These are phyloP conservation scores for Thereva nobilitata DNA, from an alignment of 2,888 invertebrate genomes.

Conservation along the genomic window DNA sequence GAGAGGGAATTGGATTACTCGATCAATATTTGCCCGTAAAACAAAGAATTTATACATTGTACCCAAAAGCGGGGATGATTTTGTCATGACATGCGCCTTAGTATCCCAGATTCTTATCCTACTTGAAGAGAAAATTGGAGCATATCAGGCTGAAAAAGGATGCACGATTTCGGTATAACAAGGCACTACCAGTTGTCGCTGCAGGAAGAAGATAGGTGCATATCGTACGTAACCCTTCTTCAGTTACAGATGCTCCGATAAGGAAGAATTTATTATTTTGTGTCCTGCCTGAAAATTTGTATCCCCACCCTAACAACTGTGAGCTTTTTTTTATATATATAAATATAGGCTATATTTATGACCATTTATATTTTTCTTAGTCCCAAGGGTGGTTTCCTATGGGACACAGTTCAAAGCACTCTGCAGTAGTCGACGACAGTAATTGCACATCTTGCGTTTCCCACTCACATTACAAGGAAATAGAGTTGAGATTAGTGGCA, in stretches of 20 bases:
- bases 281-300: not conserved
- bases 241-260: conserved; percentile 26
- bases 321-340: not conserved
- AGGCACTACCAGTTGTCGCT: conserved; percentile 15
- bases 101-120: not conserved
- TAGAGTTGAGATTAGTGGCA: too few relatives aligned
- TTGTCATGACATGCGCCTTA: conserved; percentile 15
- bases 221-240: conserved; percentile 11
- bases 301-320: not conserved
- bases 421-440: too few relatives aligned
- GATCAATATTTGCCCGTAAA: conserved; percentile 29
- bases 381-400: too few relatives aligned
- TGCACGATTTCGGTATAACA: not conserved
- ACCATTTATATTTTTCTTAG: too few relatives aligned
- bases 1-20: conserved; percentile 23
- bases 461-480: too few relatives aligned
- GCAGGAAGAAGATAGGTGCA: not conserved
- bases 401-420: too few relatives aligned
- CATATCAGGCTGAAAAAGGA: conserved; percentile 27
- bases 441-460: too few relatives aligned
- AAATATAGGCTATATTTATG: too few relatives aligned
- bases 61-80: conserved; percentile 9
- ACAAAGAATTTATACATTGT: not conserved
- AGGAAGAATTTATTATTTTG: conserved; percentile 23
- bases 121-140: conserved; percentile 24